Conservation (phyloP, 2,113 vertebrate genomes). For the Dermatemys mawii region DNA sequence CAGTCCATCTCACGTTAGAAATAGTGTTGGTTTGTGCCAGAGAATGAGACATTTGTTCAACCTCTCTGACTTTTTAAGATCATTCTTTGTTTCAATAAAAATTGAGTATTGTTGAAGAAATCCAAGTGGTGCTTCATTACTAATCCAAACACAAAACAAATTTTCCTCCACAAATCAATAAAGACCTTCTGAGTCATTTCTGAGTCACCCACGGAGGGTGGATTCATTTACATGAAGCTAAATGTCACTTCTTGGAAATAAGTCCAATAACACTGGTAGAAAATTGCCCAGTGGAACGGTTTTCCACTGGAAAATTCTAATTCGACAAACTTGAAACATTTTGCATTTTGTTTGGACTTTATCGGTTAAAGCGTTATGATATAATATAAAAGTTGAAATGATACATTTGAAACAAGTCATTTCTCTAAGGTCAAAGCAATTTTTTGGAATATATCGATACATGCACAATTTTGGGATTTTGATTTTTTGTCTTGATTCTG, state of each 20-base stretch:
- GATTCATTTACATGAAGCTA: neutral
- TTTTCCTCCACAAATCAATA: neutral
- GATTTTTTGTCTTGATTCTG: neutral
- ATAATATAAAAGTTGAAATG: neutral
- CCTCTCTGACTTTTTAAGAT: neutral
- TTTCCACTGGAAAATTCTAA: neutral
- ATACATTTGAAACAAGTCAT: neutral
- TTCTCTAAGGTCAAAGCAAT: neutral
- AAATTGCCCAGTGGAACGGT: neutral
- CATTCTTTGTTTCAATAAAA: neutral
- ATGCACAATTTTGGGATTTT: neutral
- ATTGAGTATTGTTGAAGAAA: neutral
- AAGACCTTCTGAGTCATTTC: neutral
- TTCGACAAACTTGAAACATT: constrained; percentile 7
- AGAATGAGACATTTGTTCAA: neutral
- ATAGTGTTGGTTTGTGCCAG: neutral
- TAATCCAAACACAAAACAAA: neutral
- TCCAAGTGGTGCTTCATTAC: neutral
- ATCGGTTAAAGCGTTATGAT: neutral
- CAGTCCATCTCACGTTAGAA: neutral
- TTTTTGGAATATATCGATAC: neutral
- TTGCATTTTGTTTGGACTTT: neutral
- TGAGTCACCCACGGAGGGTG: neutral
- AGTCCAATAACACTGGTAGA: neutral
- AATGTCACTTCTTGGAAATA: neutral